These are phyloP conservation scores for Heliconius himera DNA, from an alignment of 1,140 invertebrate genomes.

Conservation along the genomic window DNA sequence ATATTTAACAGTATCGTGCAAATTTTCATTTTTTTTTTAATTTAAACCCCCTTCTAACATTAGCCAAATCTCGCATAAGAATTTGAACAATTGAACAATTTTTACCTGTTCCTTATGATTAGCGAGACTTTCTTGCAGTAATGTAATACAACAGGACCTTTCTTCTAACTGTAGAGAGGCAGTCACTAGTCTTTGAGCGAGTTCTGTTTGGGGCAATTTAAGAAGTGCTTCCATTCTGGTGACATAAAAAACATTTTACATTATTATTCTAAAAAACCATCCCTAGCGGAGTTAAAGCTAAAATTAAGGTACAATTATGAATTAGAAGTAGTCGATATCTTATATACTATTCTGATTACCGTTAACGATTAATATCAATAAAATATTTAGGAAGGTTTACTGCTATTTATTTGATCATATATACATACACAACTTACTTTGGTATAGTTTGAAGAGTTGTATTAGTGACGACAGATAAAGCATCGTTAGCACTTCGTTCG, in stretches of 20 bases:
- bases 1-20: too few species aligned
- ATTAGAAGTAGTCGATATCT: too few species aligned
- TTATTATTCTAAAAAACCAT: not conserved
- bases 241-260: not conserved
- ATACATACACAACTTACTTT: constrained; percentile 61
- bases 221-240: constrained; percentile 61
- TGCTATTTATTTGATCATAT: not conserved
- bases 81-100: not conserved
- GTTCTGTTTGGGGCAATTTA: constrained; percentile 67
- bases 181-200: constrained; percentile 69
- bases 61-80: too few species aligned
- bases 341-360: too few species aligned
- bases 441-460: constrained; percentile 63
- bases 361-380: too few species aligned
- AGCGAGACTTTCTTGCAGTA: constrained; percentile 70
- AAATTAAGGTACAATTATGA: too few species aligned
- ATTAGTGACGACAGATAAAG: constrained; percentile 68
- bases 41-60: too few species aligned
- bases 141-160: constrained; percentile 69
- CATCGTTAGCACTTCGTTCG: constrained; percentile 77
- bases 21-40: too few species aligned
- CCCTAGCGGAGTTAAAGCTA: not conserved
- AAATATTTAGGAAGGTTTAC: too few species aligned
- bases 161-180: constrained; percentile 69
- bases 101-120: constrained; percentile 73